Percentiles rank a stretch among this genome's conserved stretches.
phyloP scores from a whole-genome alignment of 2,797 vertebrate species.

The Peromyscus eremicus region DNA sequence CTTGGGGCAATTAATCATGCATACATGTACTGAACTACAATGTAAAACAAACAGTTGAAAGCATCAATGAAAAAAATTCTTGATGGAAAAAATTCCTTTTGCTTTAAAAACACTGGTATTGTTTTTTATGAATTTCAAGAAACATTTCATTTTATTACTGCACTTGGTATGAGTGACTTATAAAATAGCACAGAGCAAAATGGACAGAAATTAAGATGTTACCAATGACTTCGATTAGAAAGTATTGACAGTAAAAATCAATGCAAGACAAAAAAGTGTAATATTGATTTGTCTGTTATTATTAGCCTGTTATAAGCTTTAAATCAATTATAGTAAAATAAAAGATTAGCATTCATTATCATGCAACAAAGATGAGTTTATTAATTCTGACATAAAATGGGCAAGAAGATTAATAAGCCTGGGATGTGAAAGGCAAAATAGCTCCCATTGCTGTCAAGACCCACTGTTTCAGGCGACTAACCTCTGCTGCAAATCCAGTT shows the following conservation, averaged over 20 bases:
- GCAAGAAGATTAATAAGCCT: conserved; percentile 50
- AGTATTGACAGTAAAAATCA: conserved; percentile 21
- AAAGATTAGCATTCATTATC: not conserved
- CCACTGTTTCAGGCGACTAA: not conserved
- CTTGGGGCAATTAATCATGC: conserved; percentile 80
- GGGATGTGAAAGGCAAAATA: conserved; percentile 23
- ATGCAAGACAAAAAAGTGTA: not conserved
- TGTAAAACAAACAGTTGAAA: conserved; percentile 79
- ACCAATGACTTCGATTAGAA: not conserved
- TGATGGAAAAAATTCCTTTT: conserved; percentile 72
- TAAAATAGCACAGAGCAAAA: conserved; percentile 74
- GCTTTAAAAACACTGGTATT: conserved; percentile 63
- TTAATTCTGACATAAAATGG: conserved; percentile 37
- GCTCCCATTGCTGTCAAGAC: not conserved
- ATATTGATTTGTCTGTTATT: not conserved
- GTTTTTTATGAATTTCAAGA: conserved; percentile 71
- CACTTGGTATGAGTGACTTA: conserved; percentile 58
- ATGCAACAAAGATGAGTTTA: not conserved
- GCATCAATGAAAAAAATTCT: conserved; percentile 75
- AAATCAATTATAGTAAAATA: conserved; percentile 49
- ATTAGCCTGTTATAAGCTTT: not conserved
- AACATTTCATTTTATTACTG: conserved; percentile 79
- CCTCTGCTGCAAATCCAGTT: not conserved
- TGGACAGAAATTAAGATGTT: conserved; percentile 42
- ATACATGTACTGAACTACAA: conserved; percentile 76